Conservation (phyloP, 2,113 vertebrate species). For the Vicugna pacos region DNA sequence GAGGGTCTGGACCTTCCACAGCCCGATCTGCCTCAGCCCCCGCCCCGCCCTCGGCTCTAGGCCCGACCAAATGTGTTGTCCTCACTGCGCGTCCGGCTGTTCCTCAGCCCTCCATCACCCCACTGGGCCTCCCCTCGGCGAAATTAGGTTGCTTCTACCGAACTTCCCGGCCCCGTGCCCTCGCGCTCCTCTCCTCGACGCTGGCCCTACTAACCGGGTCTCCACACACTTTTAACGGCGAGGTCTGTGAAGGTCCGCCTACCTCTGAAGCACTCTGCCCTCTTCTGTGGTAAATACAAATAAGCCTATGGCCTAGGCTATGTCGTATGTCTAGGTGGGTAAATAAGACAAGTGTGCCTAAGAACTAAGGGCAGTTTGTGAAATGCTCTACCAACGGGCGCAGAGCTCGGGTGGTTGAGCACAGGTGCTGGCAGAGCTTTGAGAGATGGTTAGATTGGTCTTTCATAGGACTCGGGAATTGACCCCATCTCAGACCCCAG, state of each 20-base stretch:
- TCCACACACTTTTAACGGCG: rapidly evolving
- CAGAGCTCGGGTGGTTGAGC: background rate
- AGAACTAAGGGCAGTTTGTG: background rate
- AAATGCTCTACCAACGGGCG: background rate
- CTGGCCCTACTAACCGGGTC: background rate
- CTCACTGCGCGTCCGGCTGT: background rate
- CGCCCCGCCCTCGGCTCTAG: background rate
- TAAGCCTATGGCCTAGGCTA: background rate
- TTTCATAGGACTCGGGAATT: too few species aligned
- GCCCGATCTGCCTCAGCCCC: too few species aligned
- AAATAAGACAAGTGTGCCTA: background rate
- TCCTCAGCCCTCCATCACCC: background rate
- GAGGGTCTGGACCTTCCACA: background rate
- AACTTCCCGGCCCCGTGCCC: background rate
- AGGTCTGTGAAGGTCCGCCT: background rate
- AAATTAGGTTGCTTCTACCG: background rate
- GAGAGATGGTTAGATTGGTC: background rate
- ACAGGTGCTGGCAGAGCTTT: background rate
- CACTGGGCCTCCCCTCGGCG: background rate
- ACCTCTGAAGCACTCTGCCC: background rate
- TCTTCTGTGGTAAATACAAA: background rate
- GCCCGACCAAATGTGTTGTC: background rate
- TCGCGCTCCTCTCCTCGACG: rapidly evolving
- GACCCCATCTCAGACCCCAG: background rate
- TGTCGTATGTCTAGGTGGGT: background rate